A percentile compares a stretch with the other conserved stretches of the same genome.
phyloP scores from a whole-genome alignment of 2,888 invertebrate genomes.

The Sacculina carcini region DNA sequence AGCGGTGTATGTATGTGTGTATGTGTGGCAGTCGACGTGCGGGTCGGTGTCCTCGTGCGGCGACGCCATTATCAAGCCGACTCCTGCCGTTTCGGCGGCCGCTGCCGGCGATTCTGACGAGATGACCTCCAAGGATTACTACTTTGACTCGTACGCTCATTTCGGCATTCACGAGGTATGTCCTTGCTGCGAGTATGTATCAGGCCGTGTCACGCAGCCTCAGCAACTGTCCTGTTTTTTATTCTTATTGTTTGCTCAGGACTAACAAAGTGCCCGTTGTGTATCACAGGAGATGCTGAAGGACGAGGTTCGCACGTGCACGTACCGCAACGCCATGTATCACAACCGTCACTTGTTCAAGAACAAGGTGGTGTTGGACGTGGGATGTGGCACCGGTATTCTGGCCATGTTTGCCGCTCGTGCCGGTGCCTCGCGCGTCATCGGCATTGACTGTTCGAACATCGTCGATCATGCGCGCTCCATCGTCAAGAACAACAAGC shows the following conservation, averaged over 20 bases:
- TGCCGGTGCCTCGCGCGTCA: conserved; percentile 81
- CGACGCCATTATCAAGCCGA: too few relatives aligned
- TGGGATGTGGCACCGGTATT: conserved; percentile 97
- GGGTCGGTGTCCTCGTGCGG: too few relatives aligned
- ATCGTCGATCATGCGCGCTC: conserved; percentile 91
- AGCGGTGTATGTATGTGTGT: too few relatives aligned
- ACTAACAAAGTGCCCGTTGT: neutral
- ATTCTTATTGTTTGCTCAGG: too few relatives aligned
- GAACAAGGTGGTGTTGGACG: conserved; percentile 48
- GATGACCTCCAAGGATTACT: conserved; percentile 98
- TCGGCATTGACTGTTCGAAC: conserved; percentile 95
- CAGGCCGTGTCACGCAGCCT: neutral
- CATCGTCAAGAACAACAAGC: conserved; percentile 38
- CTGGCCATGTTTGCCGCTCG: conserved; percentile 99
- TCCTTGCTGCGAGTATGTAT: neutral
- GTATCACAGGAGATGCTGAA: conserved; percentile 73
- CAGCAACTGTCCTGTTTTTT: neutral
- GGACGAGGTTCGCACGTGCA: conserved; percentile 92
- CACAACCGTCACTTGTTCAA: conserved; percentile 96
- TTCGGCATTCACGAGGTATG: conserved; percentile 87
- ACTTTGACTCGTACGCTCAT: conserved; percentile 99
- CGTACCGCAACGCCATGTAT: conserved; percentile 96
- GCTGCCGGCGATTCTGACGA: too few relatives aligned
- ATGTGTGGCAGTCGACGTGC: too few relatives aligned
- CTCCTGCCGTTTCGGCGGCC: too few relatives aligned